Conservation (phyloP, 2,113 vertebrate genomes). For the Semicossyphus pulcher region DNA sequence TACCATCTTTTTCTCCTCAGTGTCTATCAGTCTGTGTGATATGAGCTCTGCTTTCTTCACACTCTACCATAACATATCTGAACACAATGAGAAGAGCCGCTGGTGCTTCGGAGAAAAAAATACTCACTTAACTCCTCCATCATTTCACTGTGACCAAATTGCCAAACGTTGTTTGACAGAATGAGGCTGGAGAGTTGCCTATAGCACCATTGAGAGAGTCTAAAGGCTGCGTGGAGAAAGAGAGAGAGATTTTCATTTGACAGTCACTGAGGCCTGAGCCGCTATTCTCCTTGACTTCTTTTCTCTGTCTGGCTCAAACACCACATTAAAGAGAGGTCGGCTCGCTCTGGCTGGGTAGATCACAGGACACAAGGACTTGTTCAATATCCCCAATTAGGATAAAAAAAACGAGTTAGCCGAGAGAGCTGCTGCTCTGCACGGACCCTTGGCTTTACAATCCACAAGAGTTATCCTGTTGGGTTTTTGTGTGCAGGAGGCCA, state of each 20-base stretch:
- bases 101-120: slow-evolving; percentile 29
- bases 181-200: slow-evolving; percentile 62
- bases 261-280: slow-evolving; percentile 17
- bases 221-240: slow-evolving; percentile 17
- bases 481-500: slow-evolving; percentile 8
- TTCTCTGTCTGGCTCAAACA: slow-evolving; percentile 13
- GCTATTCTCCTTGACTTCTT: slow-evolving; percentile 35
- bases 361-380: slow-evolving; percentile 25
- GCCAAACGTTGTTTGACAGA: slow-evolving; percentile 60
- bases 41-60: slow-evolving; percentile 15
- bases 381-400: slow-evolving; percentile 39
- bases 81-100: slow-evolving; percentile 20
- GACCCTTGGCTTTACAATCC: slow-evolving; percentile 18
- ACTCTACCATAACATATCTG: slow-evolving; percentile 5
- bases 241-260: slow-evolving; percentile 40
- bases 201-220: slow-evolving; percentile 52
- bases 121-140: slow-evolving; percentile 31
- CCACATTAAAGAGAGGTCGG: slow-evolving; percentile 19
- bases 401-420: not conserved
- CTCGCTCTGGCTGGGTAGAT: slow-evolving; percentile 20
- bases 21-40: not conserved
- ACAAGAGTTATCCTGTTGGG: slow-evolving; percentile 2
- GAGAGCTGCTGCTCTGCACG: slow-evolving; percentile 7
- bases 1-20: not conserved
- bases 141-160: slow-evolving; percentile 61